Conservation (phyloP, 2,888 invertebrate species). For the Ennomos erosarius region DNA sequence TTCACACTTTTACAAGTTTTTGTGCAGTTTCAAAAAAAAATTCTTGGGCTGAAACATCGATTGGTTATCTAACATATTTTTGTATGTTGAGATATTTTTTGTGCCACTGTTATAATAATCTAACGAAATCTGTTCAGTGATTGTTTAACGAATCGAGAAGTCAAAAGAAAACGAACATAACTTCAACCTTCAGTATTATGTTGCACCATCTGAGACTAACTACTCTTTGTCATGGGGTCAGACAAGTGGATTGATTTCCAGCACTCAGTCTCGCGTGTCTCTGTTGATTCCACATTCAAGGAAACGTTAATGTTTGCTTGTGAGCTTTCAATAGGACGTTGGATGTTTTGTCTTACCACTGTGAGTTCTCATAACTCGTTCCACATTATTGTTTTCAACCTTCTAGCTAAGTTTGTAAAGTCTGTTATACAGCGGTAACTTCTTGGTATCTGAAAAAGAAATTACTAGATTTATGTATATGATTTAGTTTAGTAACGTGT, state of each 20-base stretch:
- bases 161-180: conserved; percentile 6
- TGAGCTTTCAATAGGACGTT: conserved; percentile 34
- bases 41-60: too few species aligned
- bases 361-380: conserved; percentile 27
- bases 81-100: too few species aligned
- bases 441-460: too few species aligned
- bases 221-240: conserved; percentile 38
- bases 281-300: conserved; percentile 37
- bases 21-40: too few species aligned
- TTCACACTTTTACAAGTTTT: too few species aligned
- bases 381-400: neutral
- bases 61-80: too few species aligned
- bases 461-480: too few species aligned
- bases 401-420: neutral
- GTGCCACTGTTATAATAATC: too few species aligned
- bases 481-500: too few species aligned
- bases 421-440: too few species aligned
- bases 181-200: conserved; percentile 30
- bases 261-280: conserved; percentile 29
- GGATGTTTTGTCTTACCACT: conserved; percentile 29
- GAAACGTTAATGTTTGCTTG: conserved; percentile 35
- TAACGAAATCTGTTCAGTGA: too few species aligned
- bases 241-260: conserved; percentile 24
- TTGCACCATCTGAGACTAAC: conserved; percentile 26
- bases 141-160: neutral